Percentiles rank a stretch among this genome's conserved stretches.
These are phyloP conservation scores for Lepus timidus DNA, from an alignment of 2,113 vertebrate genomes.

Conservation along the genomic window DNA sequence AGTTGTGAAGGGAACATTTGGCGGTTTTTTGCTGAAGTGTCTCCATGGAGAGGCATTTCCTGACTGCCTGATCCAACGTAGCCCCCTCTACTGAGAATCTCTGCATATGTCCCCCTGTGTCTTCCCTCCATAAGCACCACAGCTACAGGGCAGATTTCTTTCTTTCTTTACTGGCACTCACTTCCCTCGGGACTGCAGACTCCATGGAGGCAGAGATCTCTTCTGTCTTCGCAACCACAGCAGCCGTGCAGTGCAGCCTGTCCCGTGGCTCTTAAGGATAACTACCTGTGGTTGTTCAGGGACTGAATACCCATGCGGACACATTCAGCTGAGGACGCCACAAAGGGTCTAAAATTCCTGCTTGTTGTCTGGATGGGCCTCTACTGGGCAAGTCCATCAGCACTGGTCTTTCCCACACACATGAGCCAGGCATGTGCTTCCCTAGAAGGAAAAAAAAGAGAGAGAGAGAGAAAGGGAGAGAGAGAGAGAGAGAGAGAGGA, in stretches of 20 bases:
- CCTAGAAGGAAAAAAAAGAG: too few relatives aligned
- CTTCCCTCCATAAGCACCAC: not conserved
- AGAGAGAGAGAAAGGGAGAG: too few relatives aligned
- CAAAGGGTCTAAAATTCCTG: not conserved
- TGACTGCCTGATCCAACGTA: not conserved
- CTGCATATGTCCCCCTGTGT: not conserved
- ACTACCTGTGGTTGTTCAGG: not conserved
- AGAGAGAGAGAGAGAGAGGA: too few relatives aligned
- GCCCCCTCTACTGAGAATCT: not conserved
- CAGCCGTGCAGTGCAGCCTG: too few relatives aligned
- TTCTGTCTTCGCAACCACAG: not conserved
- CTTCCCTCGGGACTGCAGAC: not conserved
- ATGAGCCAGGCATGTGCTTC: not conserved
- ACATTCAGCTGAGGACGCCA: not conserved
- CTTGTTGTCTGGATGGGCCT: not conserved
- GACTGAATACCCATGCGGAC: not conserved
- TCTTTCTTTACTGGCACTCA: not conserved
- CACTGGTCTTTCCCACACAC: not conserved
- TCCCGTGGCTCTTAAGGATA: not conserved
- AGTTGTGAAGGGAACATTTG: too few relatives aligned
- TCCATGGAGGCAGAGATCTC: not conserved
- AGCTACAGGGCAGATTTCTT: not conserved
- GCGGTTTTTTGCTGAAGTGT: not conserved
- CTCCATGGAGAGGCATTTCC: not conserved
- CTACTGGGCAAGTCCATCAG: rapidly evolving